Conservation (phyloP, 2,888 invertebrate genomes). For the Eustalomyia histrio region DNA sequence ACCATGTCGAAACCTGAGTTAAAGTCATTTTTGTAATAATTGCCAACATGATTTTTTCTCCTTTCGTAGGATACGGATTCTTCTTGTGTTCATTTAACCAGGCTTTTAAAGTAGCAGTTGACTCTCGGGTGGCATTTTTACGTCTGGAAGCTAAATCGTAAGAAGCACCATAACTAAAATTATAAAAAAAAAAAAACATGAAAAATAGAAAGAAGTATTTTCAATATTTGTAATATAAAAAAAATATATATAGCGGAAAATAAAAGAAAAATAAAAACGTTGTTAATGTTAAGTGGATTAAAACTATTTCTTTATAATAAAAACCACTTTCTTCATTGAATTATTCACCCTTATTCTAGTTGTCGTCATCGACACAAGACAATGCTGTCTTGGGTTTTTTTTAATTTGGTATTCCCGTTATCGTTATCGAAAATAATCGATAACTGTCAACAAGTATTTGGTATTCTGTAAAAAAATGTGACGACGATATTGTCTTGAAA, state of each 20-base stretch:
- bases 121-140: conserved; percentile 98
- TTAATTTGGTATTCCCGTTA: no score
- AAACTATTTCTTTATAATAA: conserved; percentile 14
- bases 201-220: no score
- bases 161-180: conserved; percentile 91
- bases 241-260: conserved; percentile 38
- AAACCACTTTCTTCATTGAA: conserved; percentile 16
- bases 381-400: no score
- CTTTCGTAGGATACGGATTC: conserved; percentile 97
- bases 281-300: conserved; percentile 60
- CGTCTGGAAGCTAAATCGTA: conserved; percentile 96
- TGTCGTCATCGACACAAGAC: no score
- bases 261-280: conserved; percentile 38
- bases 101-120: conserved; percentile 97
- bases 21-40: conserved; percentile 97
- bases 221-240: neutral
- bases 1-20: conserved; percentile 98
- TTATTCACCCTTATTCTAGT: no score
- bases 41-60: conserved; percentile 97
- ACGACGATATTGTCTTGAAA: no score
- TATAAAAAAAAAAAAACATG: neutral
- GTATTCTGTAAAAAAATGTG: no score
- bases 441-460: no score
- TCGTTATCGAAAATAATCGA: no score
- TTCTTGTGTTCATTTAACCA: conserved; percentile 98